Percentiles rank a stretch among this genome's conserved stretches.
Conservation (phyloP, 2,797 vertebrate genomes). For the Molossus molossus region DNA sequence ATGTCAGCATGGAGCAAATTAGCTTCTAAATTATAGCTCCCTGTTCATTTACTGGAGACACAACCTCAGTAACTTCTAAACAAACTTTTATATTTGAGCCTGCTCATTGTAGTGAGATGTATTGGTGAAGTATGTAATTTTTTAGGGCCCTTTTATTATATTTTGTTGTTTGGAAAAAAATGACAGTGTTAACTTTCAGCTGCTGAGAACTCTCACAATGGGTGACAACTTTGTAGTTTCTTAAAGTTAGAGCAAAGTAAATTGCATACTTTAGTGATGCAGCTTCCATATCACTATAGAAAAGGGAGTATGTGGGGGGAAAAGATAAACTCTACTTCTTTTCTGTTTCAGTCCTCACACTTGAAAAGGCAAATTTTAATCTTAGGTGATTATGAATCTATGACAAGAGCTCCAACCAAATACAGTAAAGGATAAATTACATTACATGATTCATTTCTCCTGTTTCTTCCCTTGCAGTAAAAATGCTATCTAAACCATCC, state of each 20-base stretch:
- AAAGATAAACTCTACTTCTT: constrained; percentile 82
- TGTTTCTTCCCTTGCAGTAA: constrained; percentile 85
- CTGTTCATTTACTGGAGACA: constrained; percentile 89
- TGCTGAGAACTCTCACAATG: constrained; percentile 82
- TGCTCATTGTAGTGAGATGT: constrained; percentile 84
- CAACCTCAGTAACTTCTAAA: constrained; percentile 90
- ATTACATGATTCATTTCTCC: constrained; percentile 87
- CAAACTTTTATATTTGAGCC: constrained; percentile 89
- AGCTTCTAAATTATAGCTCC: constrained; percentile 92
- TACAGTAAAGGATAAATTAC: constrained; percentile 85
- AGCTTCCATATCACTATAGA: constrained; percentile 74
- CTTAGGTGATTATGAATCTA: constrained; percentile 88
- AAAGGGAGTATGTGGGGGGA: constrained; percentile 61
- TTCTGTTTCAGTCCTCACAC: constrained; percentile 87
- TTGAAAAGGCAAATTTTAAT: constrained; percentile 89
- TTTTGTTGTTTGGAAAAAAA: constrained; percentile 82
- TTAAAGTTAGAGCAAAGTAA: constrained; percentile 86
- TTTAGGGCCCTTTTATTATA: constrained; percentile 82
- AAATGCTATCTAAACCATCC: constrained; percentile 81
- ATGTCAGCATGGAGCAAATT: constrained; percentile 90
- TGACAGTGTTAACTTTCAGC: constrained; percentile 81
- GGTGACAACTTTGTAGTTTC: constrained; percentile 88
- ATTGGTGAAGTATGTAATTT: constrained; percentile 86
- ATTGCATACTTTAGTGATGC: constrained; percentile 85
- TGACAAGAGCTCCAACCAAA: constrained; percentile 86